Conservation (phyloP, 2,797 vertebrate species). For the Gallinago stenura region DNA sequence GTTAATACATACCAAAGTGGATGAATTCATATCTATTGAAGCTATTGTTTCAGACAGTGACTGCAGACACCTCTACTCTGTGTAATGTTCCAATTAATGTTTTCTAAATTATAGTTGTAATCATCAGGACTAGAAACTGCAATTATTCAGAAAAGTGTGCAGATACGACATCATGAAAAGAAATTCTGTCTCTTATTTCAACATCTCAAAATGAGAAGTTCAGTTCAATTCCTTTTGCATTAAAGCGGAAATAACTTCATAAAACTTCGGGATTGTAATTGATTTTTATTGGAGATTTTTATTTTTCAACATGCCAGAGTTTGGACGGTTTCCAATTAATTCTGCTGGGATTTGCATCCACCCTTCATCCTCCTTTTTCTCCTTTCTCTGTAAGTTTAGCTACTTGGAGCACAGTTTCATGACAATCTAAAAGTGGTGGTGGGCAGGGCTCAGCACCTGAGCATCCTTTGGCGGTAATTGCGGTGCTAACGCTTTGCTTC, state of each 20-base stretch:
- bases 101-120: conserved; percentile 43
- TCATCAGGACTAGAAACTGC: background rate
- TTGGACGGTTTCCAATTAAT: conserved; percentile 14
- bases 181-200: background rate
- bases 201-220: background rate
- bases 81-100: conserved; percentile 14
- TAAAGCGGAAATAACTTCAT: background rate
- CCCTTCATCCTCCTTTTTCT: background rate
- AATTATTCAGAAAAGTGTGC: background rate
- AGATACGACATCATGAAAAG: background rate
- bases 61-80: background rate
- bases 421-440: background rate
- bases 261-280: background rate
- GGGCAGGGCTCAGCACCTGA: background rate
- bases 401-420: background rate
- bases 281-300: background rate
- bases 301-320: background rate
- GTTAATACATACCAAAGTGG: background rate
- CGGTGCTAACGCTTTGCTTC: background rate
- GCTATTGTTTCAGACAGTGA: conserved; percentile 8
- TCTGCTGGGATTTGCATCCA: background rate
- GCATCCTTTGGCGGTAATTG: background rate
- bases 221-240: background rate
- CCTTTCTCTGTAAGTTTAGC: background rate
- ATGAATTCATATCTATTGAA: background rate